These are phyloP conservation scores for Jacana jacana DNA, from an alignment of 2,113 vertebrate genomes.

Conservation along the genomic window DNA sequence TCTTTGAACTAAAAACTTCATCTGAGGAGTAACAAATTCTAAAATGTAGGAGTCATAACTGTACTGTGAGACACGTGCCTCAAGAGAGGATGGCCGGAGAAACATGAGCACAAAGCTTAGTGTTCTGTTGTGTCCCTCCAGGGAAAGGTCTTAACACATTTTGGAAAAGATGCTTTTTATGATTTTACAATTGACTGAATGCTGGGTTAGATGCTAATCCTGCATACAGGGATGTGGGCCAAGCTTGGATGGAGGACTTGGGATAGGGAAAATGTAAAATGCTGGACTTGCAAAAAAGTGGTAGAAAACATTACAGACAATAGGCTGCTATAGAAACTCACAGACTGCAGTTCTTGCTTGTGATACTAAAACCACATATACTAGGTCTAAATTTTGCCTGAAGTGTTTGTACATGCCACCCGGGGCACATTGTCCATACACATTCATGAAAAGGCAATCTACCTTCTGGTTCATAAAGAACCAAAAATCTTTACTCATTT, in stretches of 20 bases:
- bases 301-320: background rate
- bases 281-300: background rate
- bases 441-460: background rate
- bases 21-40: background rate
- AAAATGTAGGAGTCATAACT: background rate
- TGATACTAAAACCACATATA: background rate
- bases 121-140: background rate
- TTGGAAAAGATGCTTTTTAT: background rate
- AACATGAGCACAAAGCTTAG: background rate
- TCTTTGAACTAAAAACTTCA: background rate
- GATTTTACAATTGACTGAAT: background rate
- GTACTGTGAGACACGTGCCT: fast-evolving
- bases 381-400: background rate
- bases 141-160: background rate
- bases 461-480: background rate
- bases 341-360: background rate
- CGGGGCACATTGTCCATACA: background rate
- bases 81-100: background rate
- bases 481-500: no score
- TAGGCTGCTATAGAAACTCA: background rate
- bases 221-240: background rate
- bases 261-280: background rate
- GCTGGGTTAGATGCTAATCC: background rate
- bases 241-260: background rate
- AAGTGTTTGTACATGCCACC: background rate